A percentile compares a stretch with the other conserved stretches of the same genome.
Evolutionary conservation across 2,797 vertebrate genomes (phyloP).

Genomic region (Xenopus petersii): DNA sequence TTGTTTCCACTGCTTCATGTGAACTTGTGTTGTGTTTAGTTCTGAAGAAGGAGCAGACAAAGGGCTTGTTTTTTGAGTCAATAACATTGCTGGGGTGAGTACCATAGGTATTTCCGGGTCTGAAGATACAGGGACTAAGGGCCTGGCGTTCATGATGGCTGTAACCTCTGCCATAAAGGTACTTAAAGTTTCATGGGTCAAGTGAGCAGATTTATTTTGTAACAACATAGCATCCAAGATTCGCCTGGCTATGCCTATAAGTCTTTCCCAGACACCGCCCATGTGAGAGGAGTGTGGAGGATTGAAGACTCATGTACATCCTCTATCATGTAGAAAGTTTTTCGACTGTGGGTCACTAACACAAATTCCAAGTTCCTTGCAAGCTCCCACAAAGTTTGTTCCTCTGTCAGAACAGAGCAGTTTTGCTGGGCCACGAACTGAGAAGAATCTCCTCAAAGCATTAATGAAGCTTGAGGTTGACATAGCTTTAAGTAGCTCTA

Average conservation of each 20-base stretch:
- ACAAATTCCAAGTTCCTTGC: background rate
- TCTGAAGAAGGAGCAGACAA: background rate
- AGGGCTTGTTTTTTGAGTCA: background rate
- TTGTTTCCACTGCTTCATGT: background rate
- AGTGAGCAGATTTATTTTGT: background rate
- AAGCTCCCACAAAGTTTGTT: background rate
- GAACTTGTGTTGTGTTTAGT: background rate
- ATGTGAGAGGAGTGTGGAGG: background rate
- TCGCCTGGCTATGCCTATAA: background rate
- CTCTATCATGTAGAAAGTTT: background rate
- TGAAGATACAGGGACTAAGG: background rate
- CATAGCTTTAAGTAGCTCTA: constrained; percentile 2
- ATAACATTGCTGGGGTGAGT: background rate
- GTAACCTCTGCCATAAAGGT: constrained; percentile 1
- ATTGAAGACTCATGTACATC: background rate
- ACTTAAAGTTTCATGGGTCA: background rate
- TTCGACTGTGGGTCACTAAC: background rate
- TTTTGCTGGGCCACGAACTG: background rate
- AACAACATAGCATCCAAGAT: background rate
- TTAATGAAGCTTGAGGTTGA: constrained; percentile 8
- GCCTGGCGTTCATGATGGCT: background rate
- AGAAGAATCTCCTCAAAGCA: background rate
- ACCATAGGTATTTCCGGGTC: background rate
- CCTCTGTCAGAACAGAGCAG: background rate
- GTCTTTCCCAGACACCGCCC: background rate